Percentiles rank a stretch among this genome's conserved stretches.
Evolutionary conservation across 2,888 invertebrate species (phyloP).

Genomic region (Orthosia gothica): DNA sequence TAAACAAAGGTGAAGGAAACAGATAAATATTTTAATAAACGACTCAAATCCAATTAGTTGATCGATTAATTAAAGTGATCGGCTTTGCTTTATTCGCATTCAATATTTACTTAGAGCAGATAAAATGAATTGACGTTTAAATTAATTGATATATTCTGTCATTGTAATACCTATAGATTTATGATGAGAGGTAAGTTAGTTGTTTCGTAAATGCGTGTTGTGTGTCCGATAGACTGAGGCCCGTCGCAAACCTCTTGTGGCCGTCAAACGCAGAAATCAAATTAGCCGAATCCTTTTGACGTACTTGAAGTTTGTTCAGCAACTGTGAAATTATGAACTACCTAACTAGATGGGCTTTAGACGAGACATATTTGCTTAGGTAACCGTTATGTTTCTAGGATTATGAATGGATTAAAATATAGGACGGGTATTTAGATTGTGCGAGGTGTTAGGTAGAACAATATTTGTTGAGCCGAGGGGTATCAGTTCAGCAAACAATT

Average conservation of each 20-base stretch:
- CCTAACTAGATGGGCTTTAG: constrained; percentile 66
- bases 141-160: constrained; percentile 25
- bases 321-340: constrained; percentile 79
- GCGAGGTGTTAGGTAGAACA: constrained; percentile 30
- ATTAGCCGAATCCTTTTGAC: constrained; percentile 84
- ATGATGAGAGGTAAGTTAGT: constrained; percentile 49
- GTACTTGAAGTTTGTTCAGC: constrained; percentile 78
- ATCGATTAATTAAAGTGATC: constrained; percentile 12
- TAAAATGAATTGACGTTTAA: constrained; percentile 1
- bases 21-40: constrained; percentile 9
- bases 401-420: constrained; percentile 54
- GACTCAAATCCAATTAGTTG: background rate
- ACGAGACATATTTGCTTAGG: constrained; percentile 61
- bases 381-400: constrained; percentile 50
- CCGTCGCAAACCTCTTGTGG: constrained; percentile 74
- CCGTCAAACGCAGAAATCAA: constrained; percentile 82
- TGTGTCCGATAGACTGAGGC: constrained; percentile 71
- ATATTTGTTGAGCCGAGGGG: constrained; percentile 39
- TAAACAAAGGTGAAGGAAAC: constrained; percentile 1
- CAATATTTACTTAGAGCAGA: constrained; percentile 9
- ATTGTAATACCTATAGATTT: constrained; percentile 20
- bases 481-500: constrained; percentile 42
- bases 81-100: background rate
- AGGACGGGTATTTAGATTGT: constrained; percentile 28
- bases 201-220: constrained; percentile 76